Evolutionary conservation across 1,140 invertebrate species (phyloP).

Genomic region (Solenopsis fugax): DNA sequence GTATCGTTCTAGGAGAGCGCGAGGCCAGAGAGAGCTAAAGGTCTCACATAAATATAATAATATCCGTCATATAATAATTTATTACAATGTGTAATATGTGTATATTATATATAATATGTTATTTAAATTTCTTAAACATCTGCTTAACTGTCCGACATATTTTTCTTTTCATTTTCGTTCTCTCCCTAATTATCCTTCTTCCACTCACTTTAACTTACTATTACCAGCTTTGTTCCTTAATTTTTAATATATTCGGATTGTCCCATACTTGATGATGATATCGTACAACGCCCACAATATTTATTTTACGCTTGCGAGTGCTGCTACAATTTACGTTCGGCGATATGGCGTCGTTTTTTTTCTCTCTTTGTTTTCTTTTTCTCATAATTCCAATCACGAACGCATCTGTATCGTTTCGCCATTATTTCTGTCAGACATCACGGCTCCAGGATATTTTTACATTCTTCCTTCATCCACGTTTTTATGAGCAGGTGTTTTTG

Average conservation of each 20-base stretch:
- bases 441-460: conserved; percentile 37
- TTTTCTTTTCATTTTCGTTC: conserved; percentile 27
- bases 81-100: conserved; percentile 75
- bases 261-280: conserved; percentile 81
- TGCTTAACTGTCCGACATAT: conserved; percentile 66
- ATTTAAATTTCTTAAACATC: conserved; percentile 75
- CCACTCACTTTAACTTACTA: conserved; percentile 63
- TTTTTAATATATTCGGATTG: conserved; percentile 79
- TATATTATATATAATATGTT: conserved; percentile 73
- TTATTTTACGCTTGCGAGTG: conserved; percentile 51
- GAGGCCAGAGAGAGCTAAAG: conserved; percentile 75
- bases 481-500: conserved; percentile 40
- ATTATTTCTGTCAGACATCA: conserved; percentile 32
- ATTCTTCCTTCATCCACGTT: conserved; percentile 27
- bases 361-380: conserved; percentile 5
- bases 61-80: conserved; percentile 79
- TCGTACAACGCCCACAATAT: conserved; percentile 67
- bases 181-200: neutral
- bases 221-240: conserved; percentile 67
- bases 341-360: conserved; percentile 53
- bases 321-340: conserved; percentile 65
- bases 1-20: conserved; percentile 72
- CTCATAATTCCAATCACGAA: conserved; percentile 33
- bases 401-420: conserved; percentile 15
- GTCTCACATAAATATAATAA: conserved; percentile 77